phyloP scores from a whole-genome alignment of 2,797 vertebrate genomes.

The Lepilemur ruficaudatus region DNA sequence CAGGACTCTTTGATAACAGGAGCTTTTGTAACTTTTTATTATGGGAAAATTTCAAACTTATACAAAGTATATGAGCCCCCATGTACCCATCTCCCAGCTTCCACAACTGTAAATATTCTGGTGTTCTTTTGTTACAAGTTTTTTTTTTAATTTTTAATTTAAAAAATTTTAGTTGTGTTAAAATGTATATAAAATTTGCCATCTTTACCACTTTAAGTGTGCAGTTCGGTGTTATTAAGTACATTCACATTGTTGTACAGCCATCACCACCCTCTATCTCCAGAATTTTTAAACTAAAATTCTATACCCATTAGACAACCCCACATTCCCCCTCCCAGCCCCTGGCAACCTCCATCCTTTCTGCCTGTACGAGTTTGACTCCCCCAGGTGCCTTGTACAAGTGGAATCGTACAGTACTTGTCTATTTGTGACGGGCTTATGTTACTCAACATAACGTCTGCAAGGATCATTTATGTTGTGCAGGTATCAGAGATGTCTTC shows the following conservation, averaged over 20 bases:
- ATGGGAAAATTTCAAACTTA: conserved; percentile 28
- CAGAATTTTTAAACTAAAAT: background rate
- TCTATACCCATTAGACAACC: background rate
- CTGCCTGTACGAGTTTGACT: background rate
- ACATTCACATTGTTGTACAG: background rate
- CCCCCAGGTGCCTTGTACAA: background rate
- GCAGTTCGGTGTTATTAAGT: background rate
- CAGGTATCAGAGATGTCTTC: background rate
- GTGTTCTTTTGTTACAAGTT: background rate
- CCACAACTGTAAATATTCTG: background rate
- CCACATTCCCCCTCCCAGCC: background rate
- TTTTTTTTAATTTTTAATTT: background rate
- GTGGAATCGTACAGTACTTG: background rate
- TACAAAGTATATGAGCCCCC: background rate
- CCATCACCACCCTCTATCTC: background rate
- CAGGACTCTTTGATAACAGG: background rate
- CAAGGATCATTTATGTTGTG: background rate
- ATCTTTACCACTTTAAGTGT: background rate
- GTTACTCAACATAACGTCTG: background rate
- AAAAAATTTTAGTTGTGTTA: background rate
- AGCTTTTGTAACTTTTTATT: background rate
- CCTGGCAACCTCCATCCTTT: background rate
- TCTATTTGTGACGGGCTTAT: background rate
- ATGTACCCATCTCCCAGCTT: background rate
- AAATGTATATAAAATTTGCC: background rate